Evolutionary conservation across 2,888 invertebrate genomes (phyloP), one percentile per base, ranked within the genome.

Genomic region (Theretra japonica): DNA sequence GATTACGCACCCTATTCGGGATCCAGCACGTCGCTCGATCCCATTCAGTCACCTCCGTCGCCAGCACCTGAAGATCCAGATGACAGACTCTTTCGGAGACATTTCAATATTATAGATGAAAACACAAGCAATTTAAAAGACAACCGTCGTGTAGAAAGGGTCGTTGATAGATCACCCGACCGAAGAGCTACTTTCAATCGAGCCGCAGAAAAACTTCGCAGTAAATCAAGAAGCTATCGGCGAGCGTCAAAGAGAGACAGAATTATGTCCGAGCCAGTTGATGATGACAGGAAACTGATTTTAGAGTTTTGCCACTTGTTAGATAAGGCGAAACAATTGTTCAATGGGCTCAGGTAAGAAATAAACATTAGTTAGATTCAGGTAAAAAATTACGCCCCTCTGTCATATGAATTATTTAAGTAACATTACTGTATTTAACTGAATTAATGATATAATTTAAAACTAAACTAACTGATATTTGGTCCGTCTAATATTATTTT

Each of bases 271-370:
- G 69, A 69, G 30, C 28, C n/a, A 1, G 30, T 53, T 28, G 56
- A 69, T 50, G 97, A 97, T 94, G 98, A 98, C 93, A 95, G 98
- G 87, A 98, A 98, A 95, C 96, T 99, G 87, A 98, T 99, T 79
- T 96, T 98, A 90, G 99, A 99, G 93, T 99, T 99, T 93, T 98
- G 98, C 91, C 98, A 99, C 93, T 95, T 99, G 83, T 95, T 99
- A 77, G 99, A 99, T 90, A 99, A 99, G 94, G 98, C 99, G 53
- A 99, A 99, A 93, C 99, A 99, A 93, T 96, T 99, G 75, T 99
- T 99, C 93, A 99, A 99, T 94, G 99, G 99, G 79, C 95, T 99
- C 84, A 96, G 98, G 98, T 98, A 91, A 79, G 78, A 73, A 62
- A 3, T 71, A 68, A n/a, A 19, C 25, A 30, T 41, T 58, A 58